phyloP scores from a whole-genome alignment of 2,113 vertebrate genomes.

The Mustela nigripes region DNA sequence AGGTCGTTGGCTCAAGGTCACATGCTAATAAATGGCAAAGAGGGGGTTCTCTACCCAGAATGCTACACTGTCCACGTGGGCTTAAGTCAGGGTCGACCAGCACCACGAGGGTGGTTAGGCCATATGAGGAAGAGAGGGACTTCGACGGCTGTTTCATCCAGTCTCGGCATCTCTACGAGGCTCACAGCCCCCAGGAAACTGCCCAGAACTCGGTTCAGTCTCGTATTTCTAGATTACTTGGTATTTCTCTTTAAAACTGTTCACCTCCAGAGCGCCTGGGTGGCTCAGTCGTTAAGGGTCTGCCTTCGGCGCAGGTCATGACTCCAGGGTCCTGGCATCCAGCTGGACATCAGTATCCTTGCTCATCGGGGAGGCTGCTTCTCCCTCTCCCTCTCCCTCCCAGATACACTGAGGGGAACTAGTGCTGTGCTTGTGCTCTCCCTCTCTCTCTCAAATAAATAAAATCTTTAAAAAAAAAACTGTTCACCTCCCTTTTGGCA shows the following conservation, averaged over 20 bases:
- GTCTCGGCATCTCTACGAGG: neutral
- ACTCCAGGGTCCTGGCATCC: no score
- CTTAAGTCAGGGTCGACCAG: neutral
- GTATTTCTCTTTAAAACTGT: neutral
- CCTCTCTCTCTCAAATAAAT: no score
- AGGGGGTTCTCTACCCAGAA: neutral
- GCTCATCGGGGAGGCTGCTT: no score
- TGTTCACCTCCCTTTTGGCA: neutral
- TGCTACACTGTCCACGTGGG: rapidly evolving
- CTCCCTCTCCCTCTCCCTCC: no score
- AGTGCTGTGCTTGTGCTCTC: no score
- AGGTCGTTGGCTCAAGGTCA: neutral
- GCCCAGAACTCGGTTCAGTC: neutral
- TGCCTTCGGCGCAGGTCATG: no score
- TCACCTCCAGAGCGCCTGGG: neutral
- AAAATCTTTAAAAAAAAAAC: neutral
- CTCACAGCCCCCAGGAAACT: neutral
- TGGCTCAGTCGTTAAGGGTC: no score
- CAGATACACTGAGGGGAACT: no score
- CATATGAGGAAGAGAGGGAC: neutral
- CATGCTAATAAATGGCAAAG: neutral
- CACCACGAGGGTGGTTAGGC: rapidly evolving
- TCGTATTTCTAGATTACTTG: neutral
- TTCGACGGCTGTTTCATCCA: neutral
- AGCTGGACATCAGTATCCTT: rapidly evolving